phyloP scores from a whole-genome alignment of 2,797 vertebrate genomes.

The Parotocinclus haroldoi region DNA sequence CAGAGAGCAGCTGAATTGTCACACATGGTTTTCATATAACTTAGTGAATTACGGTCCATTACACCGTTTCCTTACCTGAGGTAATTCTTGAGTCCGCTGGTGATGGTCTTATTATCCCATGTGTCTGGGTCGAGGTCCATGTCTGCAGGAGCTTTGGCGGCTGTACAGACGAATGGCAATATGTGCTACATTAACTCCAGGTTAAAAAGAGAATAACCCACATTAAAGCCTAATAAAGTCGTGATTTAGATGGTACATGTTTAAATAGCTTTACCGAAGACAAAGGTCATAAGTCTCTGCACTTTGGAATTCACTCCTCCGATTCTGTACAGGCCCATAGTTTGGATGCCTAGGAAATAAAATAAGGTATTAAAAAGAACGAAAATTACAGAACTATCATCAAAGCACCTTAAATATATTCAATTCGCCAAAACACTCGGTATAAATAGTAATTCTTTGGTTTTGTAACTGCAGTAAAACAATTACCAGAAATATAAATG shows the following conservation, averaged over 20 bases:
- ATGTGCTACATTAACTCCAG: conserved; percentile 6
- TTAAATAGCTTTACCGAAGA: conserved; percentile 82
- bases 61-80: conserved; percentile 75
- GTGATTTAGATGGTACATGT: neutral
- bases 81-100: conserved; percentile 97
- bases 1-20: conserved; percentile 20
- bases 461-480: too few species aligned
- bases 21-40: conserved; percentile 10
- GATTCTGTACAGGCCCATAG: conserved; percentile 92
- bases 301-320: conserved; percentile 98
- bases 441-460: too few species aligned
- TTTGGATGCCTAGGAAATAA: conserved; percentile 78
- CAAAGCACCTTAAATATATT: too few species aligned
- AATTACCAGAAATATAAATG: too few species aligned
- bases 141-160: conserved; percentile 84
- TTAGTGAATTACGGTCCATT: neutral
- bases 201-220: conserved; percentile 62
- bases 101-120: conserved; percentile 99
- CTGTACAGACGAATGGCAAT: conserved; percentile 59
- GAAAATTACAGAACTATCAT: neutral
- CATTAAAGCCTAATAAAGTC: conserved; percentile 21
- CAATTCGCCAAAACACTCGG: too few species aligned
- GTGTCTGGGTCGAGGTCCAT: conserved; percentile 87
- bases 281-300: conserved; percentile 92
- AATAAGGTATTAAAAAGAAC: neutral